A percentile compares a stretch with the other conserved stretches of the same genome.
phyloP scores from a whole-genome alignment of 2,888 invertebrate genomes.

The Panorpa germanica region DNA sequence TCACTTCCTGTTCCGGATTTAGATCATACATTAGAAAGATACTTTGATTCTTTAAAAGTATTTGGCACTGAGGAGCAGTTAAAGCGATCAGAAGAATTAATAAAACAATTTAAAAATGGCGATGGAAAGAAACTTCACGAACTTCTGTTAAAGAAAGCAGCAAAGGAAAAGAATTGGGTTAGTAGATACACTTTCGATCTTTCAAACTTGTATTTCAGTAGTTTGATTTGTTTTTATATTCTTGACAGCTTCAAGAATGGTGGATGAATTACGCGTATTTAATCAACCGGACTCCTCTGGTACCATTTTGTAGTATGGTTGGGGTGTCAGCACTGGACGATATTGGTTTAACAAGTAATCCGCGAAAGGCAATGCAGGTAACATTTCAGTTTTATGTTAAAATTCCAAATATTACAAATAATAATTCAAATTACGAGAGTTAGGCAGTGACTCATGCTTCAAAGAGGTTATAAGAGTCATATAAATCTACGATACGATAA shows the following conservation, averaged over 20 bases:
- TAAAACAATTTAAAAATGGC: slow-evolving; percentile 28
- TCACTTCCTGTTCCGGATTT: slow-evolving; percentile 31
- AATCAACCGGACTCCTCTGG: slow-evolving; percentile 25
- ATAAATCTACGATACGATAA: too few relatives aligned
- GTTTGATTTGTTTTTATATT: too few relatives aligned
- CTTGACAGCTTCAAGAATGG: slow-evolving; percentile 24
- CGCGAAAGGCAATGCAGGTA: slow-evolving; percentile 18
- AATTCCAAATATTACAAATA: too few relatives aligned
- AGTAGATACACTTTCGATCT: too few relatives aligned
- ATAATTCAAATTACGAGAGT: too few relatives aligned
- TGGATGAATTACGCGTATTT: slow-evolving; percentile 37
- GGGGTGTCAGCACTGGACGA: slow-evolving; percentile 20
- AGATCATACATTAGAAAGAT: slow-evolving; percentile 28
- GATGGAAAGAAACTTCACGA: slow-evolving; percentile 28
- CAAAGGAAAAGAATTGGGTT: slow-evolving; percentile 30
- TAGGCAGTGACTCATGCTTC: too few relatives aligned
- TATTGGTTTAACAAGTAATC: slow-evolving; percentile 18
- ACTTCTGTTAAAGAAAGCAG: slow-evolving; percentile 24
- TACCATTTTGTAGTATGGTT: slow-evolving; percentile 30
- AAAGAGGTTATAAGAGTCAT: too few relatives aligned
- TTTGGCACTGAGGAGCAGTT: slow-evolving; percentile 26
- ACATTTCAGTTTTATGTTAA: neutral
- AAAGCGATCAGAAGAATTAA: slow-evolving; percentile 22
- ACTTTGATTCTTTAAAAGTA: slow-evolving; percentile 29
- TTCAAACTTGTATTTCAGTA: too few relatives aligned